These are phyloP conservation scores for Venusia cambrica DNA, from an alignment of 2,888 invertebrate genomes.

Conservation along the genomic window DNA sequence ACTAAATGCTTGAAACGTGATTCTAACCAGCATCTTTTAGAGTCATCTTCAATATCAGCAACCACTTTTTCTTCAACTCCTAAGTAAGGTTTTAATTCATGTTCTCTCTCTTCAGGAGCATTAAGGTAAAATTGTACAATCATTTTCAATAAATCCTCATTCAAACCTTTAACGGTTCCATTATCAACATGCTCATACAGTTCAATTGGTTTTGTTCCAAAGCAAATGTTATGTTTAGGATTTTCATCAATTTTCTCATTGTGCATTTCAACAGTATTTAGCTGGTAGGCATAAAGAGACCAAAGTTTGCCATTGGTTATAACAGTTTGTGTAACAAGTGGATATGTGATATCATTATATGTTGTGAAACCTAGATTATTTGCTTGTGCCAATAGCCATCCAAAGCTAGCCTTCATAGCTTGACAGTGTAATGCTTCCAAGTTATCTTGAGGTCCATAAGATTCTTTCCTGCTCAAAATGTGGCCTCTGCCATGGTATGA, in stretches of 20 bases:
- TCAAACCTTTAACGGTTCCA: slow-evolving; percentile 87
- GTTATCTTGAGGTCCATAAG: slow-evolving; percentile 77
- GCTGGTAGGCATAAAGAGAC: slow-evolving; percentile 94
- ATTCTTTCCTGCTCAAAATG: slow-evolving; percentile 66
- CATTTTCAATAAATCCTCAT: slow-evolving; percentile 87
- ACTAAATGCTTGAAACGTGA: slow-evolving; percentile 84
- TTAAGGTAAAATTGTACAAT: slow-evolving; percentile 89
- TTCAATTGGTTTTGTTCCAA: slow-evolving; percentile 85
- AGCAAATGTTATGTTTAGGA: slow-evolving; percentile 89
- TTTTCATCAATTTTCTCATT: slow-evolving; percentile 83
- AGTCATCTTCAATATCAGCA: slow-evolving; percentile 86
- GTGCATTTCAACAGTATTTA: slow-evolving; percentile 91
- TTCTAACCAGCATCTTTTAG: slow-evolving; percentile 86
- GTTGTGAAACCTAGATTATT: slow-evolving; percentile 94
- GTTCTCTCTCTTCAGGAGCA: slow-evolving; percentile 81
- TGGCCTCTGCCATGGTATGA: slow-evolving; percentile 87
- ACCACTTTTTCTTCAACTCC: slow-evolving; percentile 76
- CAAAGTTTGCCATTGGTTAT: slow-evolving; percentile 93
- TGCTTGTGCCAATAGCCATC: slow-evolving; percentile 90
- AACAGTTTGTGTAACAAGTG: slow-evolving; percentile 92
- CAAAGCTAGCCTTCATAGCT: slow-evolving; percentile 89
- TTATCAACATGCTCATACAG: slow-evolving; percentile 88
- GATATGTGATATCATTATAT: slow-evolving; percentile 94
- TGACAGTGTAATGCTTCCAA: slow-evolving; percentile 86
- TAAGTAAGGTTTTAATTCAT: slow-evolving; percentile 88